Evolutionary conservation across 2,113 vertebrate species (phyloP).

Genomic region (Istiophorus platypterus): DNA sequence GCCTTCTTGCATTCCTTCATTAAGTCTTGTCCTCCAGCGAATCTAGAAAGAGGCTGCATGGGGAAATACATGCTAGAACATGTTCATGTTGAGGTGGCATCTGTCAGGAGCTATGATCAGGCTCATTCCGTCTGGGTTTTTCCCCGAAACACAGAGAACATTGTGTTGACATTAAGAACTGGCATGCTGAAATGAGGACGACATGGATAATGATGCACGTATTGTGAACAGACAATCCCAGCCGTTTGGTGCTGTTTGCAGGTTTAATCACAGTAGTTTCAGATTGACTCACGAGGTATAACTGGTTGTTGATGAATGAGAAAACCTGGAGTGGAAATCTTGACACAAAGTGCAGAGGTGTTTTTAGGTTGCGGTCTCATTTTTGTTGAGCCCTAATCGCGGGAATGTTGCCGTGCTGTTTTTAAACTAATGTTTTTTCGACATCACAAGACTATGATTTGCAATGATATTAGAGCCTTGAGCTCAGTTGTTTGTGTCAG

Average conservation of each 20-base stretch:
- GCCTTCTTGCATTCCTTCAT: background rate
- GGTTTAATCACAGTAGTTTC: background rate
- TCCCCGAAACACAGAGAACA: conserved; percentile 21
- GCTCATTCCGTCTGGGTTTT: conserved; percentile 35
- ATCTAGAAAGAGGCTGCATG: background rate
- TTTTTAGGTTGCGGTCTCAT: background rate
- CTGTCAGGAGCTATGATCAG: conserved; percentile 33
- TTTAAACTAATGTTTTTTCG: background rate
- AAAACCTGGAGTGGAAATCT: background rate
- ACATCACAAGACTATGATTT: conserved; percentile 18
- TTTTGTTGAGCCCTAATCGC: background rate
- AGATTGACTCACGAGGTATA: conserved; percentile 1
- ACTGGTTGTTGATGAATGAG: background rate
- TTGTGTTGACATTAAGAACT: background rate
- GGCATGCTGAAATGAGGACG: background rate
- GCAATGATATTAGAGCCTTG: background rate
- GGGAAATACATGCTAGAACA: conserved; percentile 2
- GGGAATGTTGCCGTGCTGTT: background rate
- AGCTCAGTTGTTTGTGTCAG: conserved; percentile 5
- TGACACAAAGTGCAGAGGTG: conserved; percentile 19
- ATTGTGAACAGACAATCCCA: background rate
- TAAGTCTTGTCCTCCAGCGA: background rate
- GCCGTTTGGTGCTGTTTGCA: background rate
- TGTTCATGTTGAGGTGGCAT: conserved; percentile 41
- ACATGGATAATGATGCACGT: background rate